These are phyloP conservation scores for Acomys russatus DNA, from an alignment of 2,797 vertebrate species.

Conservation along the genomic window DNA sequence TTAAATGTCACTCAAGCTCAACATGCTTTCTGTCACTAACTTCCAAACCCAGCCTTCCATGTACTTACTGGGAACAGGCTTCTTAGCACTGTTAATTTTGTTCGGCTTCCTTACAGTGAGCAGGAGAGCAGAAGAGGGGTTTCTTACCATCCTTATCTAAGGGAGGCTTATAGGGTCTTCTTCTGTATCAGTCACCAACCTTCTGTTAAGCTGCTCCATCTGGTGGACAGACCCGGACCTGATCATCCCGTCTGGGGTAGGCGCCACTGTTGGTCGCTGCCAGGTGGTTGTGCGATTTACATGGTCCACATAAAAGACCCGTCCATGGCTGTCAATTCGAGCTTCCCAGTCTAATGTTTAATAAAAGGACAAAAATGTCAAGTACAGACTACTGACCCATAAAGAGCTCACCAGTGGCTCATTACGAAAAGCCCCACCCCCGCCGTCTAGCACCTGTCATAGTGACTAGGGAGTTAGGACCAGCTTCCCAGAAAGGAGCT, in stretches of 20 bases:
- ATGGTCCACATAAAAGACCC: slow-evolving; percentile 98
- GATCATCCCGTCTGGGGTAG: slow-evolving; percentile 93
- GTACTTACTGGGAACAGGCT: neutral
- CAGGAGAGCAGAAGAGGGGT: neutral
- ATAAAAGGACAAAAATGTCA: slow-evolving; percentile 81
- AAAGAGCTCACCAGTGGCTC: slow-evolving; percentile 46
- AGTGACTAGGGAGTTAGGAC: neutral
- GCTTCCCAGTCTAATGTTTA: slow-evolving; percentile 96
- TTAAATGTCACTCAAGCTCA: slow-evolving; percentile 9
- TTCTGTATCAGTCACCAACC: slow-evolving; percentile 89
- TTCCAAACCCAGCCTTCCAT: slow-evolving; percentile 12
- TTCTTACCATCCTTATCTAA: neutral
- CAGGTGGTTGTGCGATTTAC: slow-evolving; percentile 98
- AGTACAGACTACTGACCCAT: slow-evolving; percentile 25
- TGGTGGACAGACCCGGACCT: slow-evolving; percentile 96
- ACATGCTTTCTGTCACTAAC: neutral
- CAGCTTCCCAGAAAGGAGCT: neutral
- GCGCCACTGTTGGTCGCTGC: slow-evolving; percentile 94
- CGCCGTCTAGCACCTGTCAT: neutral
- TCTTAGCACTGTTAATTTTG: slow-evolving; percentile 26
- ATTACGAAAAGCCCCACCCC: neutral
- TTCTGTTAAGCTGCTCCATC: slow-evolving; percentile 99
- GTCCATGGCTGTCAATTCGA: slow-evolving; percentile 97
- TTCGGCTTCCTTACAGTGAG: neutral
- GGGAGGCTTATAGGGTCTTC: neutral